Evolutionary conservation across 2,797 vertebrate species (phyloP), one percentile per base, ranked within the genome.

Genomic region (Poeciliopsis infans): DNA sequence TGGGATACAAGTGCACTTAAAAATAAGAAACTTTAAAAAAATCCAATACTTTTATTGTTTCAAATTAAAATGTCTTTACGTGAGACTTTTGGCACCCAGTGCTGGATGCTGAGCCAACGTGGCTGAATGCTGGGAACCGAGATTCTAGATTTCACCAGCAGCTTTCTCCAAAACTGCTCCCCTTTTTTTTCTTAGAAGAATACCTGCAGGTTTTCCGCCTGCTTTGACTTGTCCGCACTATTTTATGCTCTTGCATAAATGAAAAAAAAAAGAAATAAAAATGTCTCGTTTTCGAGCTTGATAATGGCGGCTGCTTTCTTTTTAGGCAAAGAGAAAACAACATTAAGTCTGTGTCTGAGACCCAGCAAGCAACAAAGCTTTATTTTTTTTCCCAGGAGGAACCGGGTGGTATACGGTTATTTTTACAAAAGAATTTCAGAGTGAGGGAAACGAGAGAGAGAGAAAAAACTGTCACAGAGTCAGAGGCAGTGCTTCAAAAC

Each of bases 401-500:
- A 84, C 64, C 53, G 11, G 84, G 64, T 41, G 59, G 28, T 23
- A 3, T 7, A 73, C 64, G 68, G 82, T 80, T 80, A 79, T 76
- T 82, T 83, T 72, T 84, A 91, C 87, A 87, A 87, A 79, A 77
- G 75, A 74, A 74, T 57, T 80, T 78, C 79, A 79, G 71, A 83
- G 76, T 25, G 47, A 6, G 31, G 4, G 13, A 23, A 79, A 31
- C 73, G n/a, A 72, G 72, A 61, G 72, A 55, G 1, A 28, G 11
- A 46, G 4, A 57, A 16, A 33, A 61, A 61, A 81, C 77, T 88
- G 87, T 79, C 78, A 82, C 72, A 43, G 39, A 51, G 84, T 85
- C 41, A 72, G 68, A 8, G 57, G 59, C 76, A 45, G 41, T 12
- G 78, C 79, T 72, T 86, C 49, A 83, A 80, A 85, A 78, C 28